A percentile compares a stretch with the other conserved stretches of the same genome.
Evolutionary conservation across 2,113 vertebrate species (phyloP).

Genomic region (Grus americana): DNA sequence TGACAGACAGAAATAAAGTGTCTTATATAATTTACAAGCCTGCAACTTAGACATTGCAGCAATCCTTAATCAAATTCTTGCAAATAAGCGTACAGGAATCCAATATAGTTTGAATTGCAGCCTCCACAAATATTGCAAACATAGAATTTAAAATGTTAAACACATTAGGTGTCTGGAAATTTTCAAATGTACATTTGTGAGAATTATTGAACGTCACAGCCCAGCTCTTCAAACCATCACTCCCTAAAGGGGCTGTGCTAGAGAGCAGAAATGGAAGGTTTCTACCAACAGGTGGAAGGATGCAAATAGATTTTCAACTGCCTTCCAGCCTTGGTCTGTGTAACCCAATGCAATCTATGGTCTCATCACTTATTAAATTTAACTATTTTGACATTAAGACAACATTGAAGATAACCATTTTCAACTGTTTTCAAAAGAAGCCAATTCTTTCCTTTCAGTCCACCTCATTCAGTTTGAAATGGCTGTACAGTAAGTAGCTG

Average conservation of each 20-base stretch:
- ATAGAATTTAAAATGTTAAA: background rate
- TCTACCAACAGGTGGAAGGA: background rate
- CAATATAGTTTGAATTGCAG: background rate
- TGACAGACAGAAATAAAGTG: background rate
- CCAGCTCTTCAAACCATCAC: background rate
- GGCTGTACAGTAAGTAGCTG: background rate
- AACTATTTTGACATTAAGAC: background rate
- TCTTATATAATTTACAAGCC: background rate
- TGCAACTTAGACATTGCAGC: background rate
- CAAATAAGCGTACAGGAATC: background rate
- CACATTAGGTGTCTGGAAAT: background rate
- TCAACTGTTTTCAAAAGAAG: background rate
- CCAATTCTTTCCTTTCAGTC: background rate
- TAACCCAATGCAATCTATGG: background rate
- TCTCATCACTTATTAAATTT: background rate
- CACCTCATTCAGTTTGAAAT: background rate
- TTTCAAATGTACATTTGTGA: background rate
- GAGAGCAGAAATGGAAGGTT: background rate
- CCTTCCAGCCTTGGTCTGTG: background rate
- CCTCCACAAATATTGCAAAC: background rate
- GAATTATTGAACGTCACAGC: background rate
- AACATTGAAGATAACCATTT: background rate
- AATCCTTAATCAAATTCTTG: constrained; percentile 1
- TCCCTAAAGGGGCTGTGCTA: background rate
- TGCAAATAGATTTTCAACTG: background rate